Conservation (phyloP, 2,113 vertebrate species). For the Pseudopodoces humilis region DNA sequence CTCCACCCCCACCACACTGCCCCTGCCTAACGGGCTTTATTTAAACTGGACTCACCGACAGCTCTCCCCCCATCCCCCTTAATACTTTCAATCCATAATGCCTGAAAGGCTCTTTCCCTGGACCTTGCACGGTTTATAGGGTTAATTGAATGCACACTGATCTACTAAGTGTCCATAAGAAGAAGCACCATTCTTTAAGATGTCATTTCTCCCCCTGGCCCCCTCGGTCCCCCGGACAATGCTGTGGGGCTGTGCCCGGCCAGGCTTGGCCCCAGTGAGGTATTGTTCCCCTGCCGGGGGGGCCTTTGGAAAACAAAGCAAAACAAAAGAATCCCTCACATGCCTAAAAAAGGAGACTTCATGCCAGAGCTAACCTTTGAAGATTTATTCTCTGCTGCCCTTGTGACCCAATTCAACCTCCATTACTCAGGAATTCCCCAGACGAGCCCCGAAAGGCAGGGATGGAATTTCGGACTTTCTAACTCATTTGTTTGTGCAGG, state of each 20-base stretch:
- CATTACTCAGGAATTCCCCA: slow-evolving; percentile 86
- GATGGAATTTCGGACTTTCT: slow-evolving; percentile 80
- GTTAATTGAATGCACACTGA: slow-evolving; percentile 68
- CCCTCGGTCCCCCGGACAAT: neutral
- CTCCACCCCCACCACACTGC: neutral
- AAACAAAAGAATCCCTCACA: slow-evolving; percentile 70
- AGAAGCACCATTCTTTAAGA: slow-evolving; percentile 55
- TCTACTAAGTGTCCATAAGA: slow-evolving; percentile 37
- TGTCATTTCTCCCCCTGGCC: slow-evolving; percentile 3
- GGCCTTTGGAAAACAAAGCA: slow-evolving; percentile 54
- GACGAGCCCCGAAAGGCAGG: slow-evolving; percentile 73
- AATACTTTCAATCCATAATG: slow-evolving; percentile 29
- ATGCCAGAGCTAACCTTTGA: slow-evolving; percentile 71
- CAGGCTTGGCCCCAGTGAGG: slow-evolving; percentile 25
- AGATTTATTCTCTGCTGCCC: slow-evolving; percentile 68
- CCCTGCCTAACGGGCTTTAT: slow-evolving; percentile 28
- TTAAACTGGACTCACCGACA: slow-evolving; percentile 2
- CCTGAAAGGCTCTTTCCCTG: slow-evolving; percentile 48
- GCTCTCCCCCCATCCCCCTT: neutral
- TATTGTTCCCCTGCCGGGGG: slow-evolving; percentile 40
- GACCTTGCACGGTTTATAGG: slow-evolving; percentile 40
- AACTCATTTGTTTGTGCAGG: slow-evolving; percentile 85
- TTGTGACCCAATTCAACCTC: slow-evolving; percentile 80
- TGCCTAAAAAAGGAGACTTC: slow-evolving; percentile 67
- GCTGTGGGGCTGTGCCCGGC: slow-evolving; percentile 16